Conservation (phyloP, 1,140 invertebrate genomes). For the Macrobrachium nipponense region DNA sequence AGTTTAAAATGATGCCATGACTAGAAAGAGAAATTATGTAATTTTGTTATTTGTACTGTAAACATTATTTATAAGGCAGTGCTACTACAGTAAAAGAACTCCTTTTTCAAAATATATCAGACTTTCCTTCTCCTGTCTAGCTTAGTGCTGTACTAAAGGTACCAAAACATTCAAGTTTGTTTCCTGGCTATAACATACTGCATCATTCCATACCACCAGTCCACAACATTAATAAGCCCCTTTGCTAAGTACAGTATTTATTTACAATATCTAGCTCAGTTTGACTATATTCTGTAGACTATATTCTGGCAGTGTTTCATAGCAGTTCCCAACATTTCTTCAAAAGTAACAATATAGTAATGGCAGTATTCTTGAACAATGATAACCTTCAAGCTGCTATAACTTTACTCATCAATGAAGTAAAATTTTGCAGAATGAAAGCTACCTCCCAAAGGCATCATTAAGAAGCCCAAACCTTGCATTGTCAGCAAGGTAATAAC, state of each 20-base stretch:
- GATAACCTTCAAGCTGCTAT: slow-evolving; percentile 36
- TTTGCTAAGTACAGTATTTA: slow-evolving; percentile 7
- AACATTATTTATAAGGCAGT: slow-evolving; percentile 26
- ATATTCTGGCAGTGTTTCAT: slow-evolving; percentile 56
- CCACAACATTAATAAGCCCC: slow-evolving; percentile 29
- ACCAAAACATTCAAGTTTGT: slow-evolving; percentile 46
- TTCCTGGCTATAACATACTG: slow-evolving; percentile 25
- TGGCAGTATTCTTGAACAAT: slow-evolving; percentile 27
- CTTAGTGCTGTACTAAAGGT: slow-evolving; percentile 8
- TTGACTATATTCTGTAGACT: slow-evolving; percentile 13
- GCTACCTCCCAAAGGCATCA: slow-evolving; percentile 2
- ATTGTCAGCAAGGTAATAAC: background rate
- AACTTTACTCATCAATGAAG: slow-evolving; percentile 43
- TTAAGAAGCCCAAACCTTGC: slow-evolving; percentile 9
- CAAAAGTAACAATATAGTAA: slow-evolving; percentile 4
- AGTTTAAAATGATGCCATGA: slow-evolving; percentile 15
- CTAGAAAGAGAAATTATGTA: slow-evolving; percentile 40
- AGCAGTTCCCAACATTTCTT: slow-evolving; percentile 34
- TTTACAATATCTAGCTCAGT: background rate
- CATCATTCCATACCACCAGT: background rate
- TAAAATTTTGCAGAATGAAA: slow-evolving; percentile 41
- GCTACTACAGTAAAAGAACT: slow-evolving; percentile 18
- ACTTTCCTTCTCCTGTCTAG: background rate
- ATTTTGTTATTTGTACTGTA: slow-evolving; percentile 51
- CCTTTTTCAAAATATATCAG: slow-evolving; percentile 19